Evolutionary conservation across 2,888 invertebrate species (phyloP), one percentile per base, ranked within the genome.

Genomic region (Osmoderma eremita): DNA sequence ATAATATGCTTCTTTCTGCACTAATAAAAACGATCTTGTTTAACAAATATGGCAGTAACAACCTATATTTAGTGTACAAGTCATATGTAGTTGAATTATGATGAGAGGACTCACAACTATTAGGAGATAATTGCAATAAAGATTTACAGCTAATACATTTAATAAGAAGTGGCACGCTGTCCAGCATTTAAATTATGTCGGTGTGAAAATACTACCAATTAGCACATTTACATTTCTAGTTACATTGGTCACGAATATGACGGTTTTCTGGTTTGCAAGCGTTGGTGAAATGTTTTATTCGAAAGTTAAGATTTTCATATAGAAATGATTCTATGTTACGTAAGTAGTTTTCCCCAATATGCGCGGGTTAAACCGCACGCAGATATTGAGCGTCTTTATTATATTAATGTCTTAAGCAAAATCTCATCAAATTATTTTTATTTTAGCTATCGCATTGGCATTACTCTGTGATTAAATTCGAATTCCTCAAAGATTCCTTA

Each of bases 141-240:
- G 67, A 67, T 67, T 58, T 67, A 64, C 67, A 67, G 58, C 58
- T 67, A 67, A 67, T 64, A 50, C 38, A 67, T 63, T 48, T 54
- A 30, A 15, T 45, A 13, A 13, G 38, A 67, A 67, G 67, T 67
- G 45, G 62, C 62, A 61, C 61, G 53, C 13, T 18, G 38, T 45
- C 22, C 24, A 17, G 6, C 50, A 50, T 50, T 50, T 51, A 49
- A 49, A 51, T 41, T 50, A 63, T 38, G 36, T 39, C 12, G 30
- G 17, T 12, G 56, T 22, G 39, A 10, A 22, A 36, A 15, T 10
- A 24, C 20, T 49, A 63, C 39, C 63, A 50, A 63, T 63, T 63
- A 63, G 63, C 22, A 36, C 2, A 63, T 50, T 38, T 63, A 42
- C 20, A 8, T 56, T 54, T 56, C 13, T 6, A 41, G 41, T 24